Conservation (phyloP, 2,888 invertebrate genomes). For the Mythimna ferrago region DNA sequence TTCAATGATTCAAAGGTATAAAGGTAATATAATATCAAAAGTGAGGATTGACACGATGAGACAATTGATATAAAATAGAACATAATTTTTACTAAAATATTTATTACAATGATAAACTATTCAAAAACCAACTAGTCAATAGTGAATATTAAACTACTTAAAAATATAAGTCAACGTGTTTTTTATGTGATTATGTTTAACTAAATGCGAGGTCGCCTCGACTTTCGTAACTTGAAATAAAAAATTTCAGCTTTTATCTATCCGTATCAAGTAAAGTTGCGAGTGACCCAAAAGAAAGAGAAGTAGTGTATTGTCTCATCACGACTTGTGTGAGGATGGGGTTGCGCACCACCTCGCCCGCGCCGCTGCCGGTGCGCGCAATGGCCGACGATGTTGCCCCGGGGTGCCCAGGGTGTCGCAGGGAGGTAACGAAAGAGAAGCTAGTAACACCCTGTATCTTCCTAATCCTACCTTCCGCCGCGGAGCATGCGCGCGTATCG, state of each 20-base stretch:
- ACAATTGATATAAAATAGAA: constrained; percentile 21
- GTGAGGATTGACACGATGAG: constrained; percentile 36
- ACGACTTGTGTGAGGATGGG: constrained; percentile 44
- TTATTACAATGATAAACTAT: constrained; percentile 12
- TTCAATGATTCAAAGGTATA: constrained; percentile 2
- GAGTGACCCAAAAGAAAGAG: constrained; percentile 18
- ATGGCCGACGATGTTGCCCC: constrained; percentile 25
- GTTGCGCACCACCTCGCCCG: constrained; percentile 26
- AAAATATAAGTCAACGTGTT: constrained; percentile 20
- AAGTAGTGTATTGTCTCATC: constrained; percentile 43
- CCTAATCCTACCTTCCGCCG: constrained; percentile 72
- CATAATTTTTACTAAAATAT: neutral
- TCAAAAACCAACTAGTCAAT: constrained; percentile 18
- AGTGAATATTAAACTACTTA: constrained; percentile 9
- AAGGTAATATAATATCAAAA: constrained; percentile 9
- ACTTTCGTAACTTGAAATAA: neutral
- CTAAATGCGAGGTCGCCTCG: constrained; percentile 10
- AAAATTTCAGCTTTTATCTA: neutral
- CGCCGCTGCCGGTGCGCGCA: constrained; percentile 21
- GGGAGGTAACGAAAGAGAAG: constrained; percentile 71
- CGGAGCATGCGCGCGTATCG: constrained; percentile 53
- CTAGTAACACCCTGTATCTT: constrained; percentile 84
- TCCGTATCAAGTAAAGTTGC: constrained; percentile 4
- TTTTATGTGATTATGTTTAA: constrained; percentile 1
- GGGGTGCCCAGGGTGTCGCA: constrained; percentile 33